Conservation (phyloP, 2,797 vertebrate genomes). For the Fringilla coelebs region DNA sequence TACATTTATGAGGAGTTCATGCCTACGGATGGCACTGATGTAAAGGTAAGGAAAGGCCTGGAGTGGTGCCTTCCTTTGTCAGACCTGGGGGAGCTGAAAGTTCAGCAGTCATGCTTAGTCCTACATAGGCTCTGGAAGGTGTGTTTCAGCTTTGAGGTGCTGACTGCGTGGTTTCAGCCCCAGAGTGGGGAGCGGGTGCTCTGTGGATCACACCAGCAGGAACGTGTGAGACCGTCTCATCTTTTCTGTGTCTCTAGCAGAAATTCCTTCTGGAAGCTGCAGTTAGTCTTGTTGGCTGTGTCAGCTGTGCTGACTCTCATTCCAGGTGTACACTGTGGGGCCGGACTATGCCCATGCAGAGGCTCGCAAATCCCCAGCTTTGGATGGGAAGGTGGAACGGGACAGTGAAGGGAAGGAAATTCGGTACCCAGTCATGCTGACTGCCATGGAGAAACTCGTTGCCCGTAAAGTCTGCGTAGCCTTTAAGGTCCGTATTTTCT, state of each 20-base stretch:
- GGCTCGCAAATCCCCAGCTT: constrained; percentile 94
- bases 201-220: background rate
- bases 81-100: background rate
- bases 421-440: constrained; percentile 97
- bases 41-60: constrained; percentile 83
- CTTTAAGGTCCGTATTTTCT: constrained; percentile 85
- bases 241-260: background rate
- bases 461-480: constrained; percentile 97
- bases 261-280: background rate
- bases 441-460: constrained; percentile 97
- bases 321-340: constrained; percentile 96
- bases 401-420: constrained; percentile 99
- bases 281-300: background rate
- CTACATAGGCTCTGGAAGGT: background rate
- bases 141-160: background rate
- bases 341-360: constrained; percentile 98
- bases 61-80: background rate
- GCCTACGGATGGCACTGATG: constrained; percentile 98
- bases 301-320: constrained; percentile 5
- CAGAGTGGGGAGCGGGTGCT: rapidly evolving
- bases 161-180: background rate
- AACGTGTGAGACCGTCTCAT: background rate
- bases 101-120: background rate
- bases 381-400: constrained; percentile 96
- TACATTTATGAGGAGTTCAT: constrained; percentile 99